Evolutionary conservation across 1,140 invertebrate species (phyloP), one percentile per base, ranked within the genome.

Genomic region (Mizuhopecten yessoensis): DNA sequence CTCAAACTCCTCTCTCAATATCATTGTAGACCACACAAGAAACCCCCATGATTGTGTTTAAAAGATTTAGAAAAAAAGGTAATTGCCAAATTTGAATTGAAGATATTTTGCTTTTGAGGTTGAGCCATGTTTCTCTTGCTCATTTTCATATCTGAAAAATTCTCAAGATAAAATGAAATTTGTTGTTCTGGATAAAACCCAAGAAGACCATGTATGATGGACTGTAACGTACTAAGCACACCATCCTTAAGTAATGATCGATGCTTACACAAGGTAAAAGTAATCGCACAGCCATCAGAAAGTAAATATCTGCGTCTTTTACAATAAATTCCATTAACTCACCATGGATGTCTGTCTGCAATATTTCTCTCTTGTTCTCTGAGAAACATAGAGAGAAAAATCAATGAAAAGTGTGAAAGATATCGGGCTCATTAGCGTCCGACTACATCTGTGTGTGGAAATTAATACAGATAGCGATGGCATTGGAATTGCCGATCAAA

Each of bases 251-350:
- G 36, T 5, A 39, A 45, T 45, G 42, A 75, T 75, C 57, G n/a
- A 75, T 75, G 3, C n/a, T 29, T 9, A 75, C n/a, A 75, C 17
- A 7, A 29, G 57, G 57, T 75, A 75, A 7, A 75, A 29, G n/a
- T 75, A 2, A 5, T 75, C n/a, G 57, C n/a, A 5, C 57, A 75
- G 57, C 29, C 57, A 3, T 29, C n/a, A 11, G 57, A 75, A 75
- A 75, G 57, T 75, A n/a, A 75, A 75, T 23, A 75, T 75, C 57
- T 29, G n/a, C 57, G 57, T 75, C 57, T 75, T 75, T 75, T 75
- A 75, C 5, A 75, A 75, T 75, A 75, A 75, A 75, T 75, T 75
- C 5, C 57, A 75, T 75, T 75, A 75, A 29, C 57, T 75, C 57
- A 75, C 23, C 57, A 75, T n/a, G 57, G 23, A n/a, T 75, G 57